Base-by-base conservation (phyloP, 2,888 invertebrate species). In the Drosophila affinis region DNA sequence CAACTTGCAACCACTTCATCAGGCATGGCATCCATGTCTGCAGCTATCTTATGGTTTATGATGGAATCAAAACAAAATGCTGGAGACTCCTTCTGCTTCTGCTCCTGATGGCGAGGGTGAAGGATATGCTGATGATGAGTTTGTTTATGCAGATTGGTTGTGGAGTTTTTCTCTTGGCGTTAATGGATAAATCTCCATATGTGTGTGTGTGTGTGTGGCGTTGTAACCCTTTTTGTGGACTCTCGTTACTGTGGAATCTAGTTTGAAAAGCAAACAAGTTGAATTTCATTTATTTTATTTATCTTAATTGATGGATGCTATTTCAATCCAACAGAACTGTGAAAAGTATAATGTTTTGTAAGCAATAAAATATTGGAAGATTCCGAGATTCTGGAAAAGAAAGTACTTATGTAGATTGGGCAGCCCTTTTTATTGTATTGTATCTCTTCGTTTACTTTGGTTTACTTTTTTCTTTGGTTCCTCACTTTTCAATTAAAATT, bases 401-500 rank as follows among this genome's bases (percentile, higher is more conserved):
- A 39, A 7, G 39, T 14, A 3, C 39, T 39, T 39, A n/a, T n/a
- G n/a, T n/a, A 39, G 39, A 12, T 34, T 34, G 34, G 12, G 14
- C 39, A 14, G 14, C 39, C 14, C 39, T 14, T 5, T 39, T 6
- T 12, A 34, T 12, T 79, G 62, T 63, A 68, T 72, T 79, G 67
- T 76, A 49, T 54, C 47, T 70, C 70, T 74, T 72, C 14, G 58
- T 47, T 49, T 24, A 24, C 24, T 5, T 24, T 27, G 27, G 52
- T 49, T 61, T 63, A 46, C 29, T 74, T 63, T 62, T 61, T 76
- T 75, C 58, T 74, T 54, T 29, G 34, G 63, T 70, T 72, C 71
- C 61, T 68, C 61, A 65, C 75, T 91, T 91, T 92, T 90, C 92
- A 92, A 92, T 92, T 92, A 92, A 92, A 92, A 91, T 89, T 90